phyloP scores from a whole-genome alignment of 2,797 vertebrate species.

The Melanotaenia boesemani region DNA sequence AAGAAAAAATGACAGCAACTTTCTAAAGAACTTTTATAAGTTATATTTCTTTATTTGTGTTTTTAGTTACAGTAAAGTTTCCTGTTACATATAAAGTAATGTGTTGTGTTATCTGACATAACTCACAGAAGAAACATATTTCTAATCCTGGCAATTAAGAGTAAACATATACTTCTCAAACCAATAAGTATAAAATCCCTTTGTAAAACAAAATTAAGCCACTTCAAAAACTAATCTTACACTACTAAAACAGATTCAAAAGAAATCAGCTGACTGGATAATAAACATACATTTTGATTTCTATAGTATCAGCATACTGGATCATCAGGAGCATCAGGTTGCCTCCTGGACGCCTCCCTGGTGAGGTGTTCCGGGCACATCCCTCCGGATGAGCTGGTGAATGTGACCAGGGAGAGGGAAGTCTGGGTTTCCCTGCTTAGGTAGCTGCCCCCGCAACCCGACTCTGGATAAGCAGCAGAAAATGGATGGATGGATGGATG shows the following conservation, averaged over 20 bases:
- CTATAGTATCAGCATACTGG: too few relatives aligned
- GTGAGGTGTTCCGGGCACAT: too few relatives aligned
- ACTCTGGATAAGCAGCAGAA: too few relatives aligned
- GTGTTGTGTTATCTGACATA: conserved; percentile 4
- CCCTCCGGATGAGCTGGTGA: too few relatives aligned
- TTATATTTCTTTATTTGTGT: neutral
- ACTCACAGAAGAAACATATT: neutral
- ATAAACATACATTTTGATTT: neutral
- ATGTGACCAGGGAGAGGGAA: too few relatives aligned
- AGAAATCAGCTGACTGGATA: neutral
- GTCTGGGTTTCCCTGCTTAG: too few relatives aligned
- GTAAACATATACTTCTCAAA: conserved; percentile 2
- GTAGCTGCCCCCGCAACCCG: too few relatives aligned
- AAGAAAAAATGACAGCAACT: neutral
- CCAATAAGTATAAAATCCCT: neutral
- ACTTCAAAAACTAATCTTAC: neutral
- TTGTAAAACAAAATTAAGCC: neutral
- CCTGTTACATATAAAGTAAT: conserved; percentile 12
- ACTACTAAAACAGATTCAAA: neutral
- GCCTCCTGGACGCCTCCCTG: too few relatives aligned
- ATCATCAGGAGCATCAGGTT: too few relatives aligned
- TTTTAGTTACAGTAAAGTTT: conserved; percentile 11
- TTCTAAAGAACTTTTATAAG: neutral
- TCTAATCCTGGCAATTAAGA: conserved; percentile 9
- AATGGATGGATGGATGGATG: too few relatives aligned